Conservation (phyloP, 1,140 invertebrate species). For the Calosoma granatense region DNA sequence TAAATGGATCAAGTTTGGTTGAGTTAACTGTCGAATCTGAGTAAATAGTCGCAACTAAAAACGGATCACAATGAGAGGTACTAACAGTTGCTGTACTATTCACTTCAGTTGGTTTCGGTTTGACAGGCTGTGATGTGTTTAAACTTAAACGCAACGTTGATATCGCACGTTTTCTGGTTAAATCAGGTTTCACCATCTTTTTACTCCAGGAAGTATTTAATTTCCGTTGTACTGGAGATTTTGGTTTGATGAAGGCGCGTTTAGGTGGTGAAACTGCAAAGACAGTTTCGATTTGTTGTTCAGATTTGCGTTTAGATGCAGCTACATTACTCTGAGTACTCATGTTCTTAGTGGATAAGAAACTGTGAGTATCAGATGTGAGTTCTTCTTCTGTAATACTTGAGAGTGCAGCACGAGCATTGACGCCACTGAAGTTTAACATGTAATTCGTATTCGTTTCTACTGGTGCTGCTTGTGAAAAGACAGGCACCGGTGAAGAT, state of each 20-base stretch:
- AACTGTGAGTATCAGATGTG: background rate
- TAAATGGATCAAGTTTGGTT: conserved; percentile 56
- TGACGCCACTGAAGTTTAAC: background rate
- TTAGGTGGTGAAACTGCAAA: conserved; percentile 14
- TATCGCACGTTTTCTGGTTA: background rate
- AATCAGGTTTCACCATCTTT: background rate
- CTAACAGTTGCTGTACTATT: conserved; percentile 12
- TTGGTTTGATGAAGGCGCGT: conserved; percentile 13
- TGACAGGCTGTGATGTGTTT: background rate
- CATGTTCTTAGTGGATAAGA: background rate
- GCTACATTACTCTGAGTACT: background rate
- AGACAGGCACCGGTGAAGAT: background rate
- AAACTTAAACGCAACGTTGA: background rate
- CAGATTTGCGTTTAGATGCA: background rate
- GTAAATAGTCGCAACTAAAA: conserved; percentile 44
- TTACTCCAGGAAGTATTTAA: background rate
- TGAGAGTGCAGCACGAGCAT: background rate
- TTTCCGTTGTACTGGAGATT: background rate
- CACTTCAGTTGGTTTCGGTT: background rate
- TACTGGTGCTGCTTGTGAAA: background rate
- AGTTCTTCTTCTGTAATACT: background rate
- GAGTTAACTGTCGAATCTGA: conserved; percentile 18
- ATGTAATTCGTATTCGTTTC: background rate
- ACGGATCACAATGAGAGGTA: conserved; percentile 36
- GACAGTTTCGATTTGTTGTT: background rate